Evolutionary conservation across 2,113 vertebrate species (phyloP).

Genomic region (Daubentonia madagascariensis): DNA sequence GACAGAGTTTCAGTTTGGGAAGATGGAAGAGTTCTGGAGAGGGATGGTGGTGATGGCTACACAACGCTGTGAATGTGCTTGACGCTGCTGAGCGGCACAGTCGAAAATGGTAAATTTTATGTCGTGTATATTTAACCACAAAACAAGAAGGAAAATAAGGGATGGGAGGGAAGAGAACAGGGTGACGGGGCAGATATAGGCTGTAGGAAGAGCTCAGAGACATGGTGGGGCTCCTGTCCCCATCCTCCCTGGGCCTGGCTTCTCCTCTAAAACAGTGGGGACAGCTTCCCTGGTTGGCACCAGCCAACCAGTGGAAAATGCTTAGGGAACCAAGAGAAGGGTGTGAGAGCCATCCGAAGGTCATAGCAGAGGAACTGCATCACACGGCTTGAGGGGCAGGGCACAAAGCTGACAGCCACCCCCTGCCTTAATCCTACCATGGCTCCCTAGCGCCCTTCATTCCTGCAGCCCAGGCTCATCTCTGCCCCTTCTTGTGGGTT

Average conservation of each 20-base stretch:
- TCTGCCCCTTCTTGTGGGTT: background rate
- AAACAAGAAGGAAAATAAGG: background rate
- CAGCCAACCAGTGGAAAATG: background rate
- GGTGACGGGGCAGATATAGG: background rate
- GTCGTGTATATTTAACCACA: background rate
- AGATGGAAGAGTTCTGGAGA: background rate
- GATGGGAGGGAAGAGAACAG: too few species aligned
- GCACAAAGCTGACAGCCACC: background rate
- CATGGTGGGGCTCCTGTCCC: background rate
- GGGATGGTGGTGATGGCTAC: background rate
- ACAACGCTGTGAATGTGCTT: background rate
- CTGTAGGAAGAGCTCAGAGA: background rate
- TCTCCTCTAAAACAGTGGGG: background rate
- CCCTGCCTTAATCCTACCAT: background rate
- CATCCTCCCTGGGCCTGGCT: background rate
- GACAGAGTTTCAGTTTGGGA: background rate
- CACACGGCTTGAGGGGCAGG: background rate
- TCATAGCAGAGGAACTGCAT: fast-evolving
- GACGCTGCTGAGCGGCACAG: fast-evolving
- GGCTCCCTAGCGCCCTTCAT: background rate
- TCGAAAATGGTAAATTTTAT: background rate
- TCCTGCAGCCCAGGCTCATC: background rate
- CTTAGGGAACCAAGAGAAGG: background rate
- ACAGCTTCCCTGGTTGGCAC: background rate
- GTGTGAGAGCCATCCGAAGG: too few species aligned